These are phyloP conservation scores for Cylindroiulus punctatus DNA, from an alignment of 2,888 invertebrate genomes.

Conservation along the genomic window DNA sequence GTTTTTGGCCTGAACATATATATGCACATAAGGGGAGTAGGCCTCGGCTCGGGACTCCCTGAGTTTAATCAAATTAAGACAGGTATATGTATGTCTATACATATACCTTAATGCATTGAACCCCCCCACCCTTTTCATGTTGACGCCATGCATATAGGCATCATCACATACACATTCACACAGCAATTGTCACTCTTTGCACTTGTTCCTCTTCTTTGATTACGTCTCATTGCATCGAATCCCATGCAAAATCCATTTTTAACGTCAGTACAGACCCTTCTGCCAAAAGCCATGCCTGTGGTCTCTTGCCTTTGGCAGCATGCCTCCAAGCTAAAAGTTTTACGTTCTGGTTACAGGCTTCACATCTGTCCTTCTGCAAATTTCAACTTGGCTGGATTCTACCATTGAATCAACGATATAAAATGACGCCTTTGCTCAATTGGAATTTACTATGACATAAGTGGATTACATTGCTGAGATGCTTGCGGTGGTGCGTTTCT, in stretches of 20 bases:
- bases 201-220: constrained; percentile 47
- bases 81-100: constrained; percentile 37
- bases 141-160: constrained; percentile 49
- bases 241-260: constrained; percentile 24
- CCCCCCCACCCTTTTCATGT: constrained; percentile 51
- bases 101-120: constrained; percentile 43
- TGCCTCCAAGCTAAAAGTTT: neutral
- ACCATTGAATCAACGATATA: neutral
- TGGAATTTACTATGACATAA: neutral
- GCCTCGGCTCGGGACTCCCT: constrained; percentile 51
- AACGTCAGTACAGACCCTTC: constrained; percentile 19
- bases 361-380: neutral
- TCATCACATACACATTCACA: constrained; percentile 50
- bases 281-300: constrained; percentile 38
- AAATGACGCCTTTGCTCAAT: neutral
- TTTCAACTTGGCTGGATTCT: neutral
- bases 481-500: neutral
- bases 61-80: constrained; percentile 53
- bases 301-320: constrained; percentile 20
- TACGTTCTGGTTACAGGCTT: neutral
- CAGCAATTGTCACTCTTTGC: constrained; percentile 46
- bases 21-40: constrained; percentile 51
- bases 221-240: constrained; percentile 40
- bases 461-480: neutral
- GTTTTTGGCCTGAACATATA: constrained; percentile 46